Evolutionary conservation across 1,140 invertebrate species (phyloP).

Genomic region (Eupristina koningsbergeri): DNA sequence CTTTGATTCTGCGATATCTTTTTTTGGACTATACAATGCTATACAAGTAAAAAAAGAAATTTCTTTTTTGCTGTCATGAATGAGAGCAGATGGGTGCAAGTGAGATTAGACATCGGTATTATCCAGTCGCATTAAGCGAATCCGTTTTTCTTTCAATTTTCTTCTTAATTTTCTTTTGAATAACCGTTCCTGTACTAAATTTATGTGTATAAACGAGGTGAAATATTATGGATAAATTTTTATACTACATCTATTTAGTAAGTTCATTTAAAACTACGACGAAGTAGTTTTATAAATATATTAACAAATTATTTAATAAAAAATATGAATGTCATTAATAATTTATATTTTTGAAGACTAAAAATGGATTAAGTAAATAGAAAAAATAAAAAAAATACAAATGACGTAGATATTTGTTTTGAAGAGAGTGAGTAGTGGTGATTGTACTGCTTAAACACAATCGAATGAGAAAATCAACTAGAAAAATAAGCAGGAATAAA

Average conservation of each 20-base stretch:
- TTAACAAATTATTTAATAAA: too few relatives aligned
- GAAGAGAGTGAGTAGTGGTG: neutral
- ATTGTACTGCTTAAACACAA: neutral
- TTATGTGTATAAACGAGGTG: neutral
- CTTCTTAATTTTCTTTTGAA: neutral
- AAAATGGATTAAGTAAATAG: too few relatives aligned
- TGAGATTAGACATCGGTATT: conserved; percentile 56
- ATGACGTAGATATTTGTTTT: neutral
- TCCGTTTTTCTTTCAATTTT: neutral
- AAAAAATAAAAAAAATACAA: neutral
- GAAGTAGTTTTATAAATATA: too few relatives aligned
- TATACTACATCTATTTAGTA: too few relatives aligned
- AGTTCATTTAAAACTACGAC: too few relatives aligned
- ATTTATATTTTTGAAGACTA: too few relatives aligned
- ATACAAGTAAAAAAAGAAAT: conserved; percentile 11
- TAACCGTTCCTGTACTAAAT: neutral
- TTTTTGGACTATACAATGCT: conserved; percentile 50
- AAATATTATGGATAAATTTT: too few relatives aligned
- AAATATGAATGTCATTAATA: too few relatives aligned
- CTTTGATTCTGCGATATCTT: conserved; percentile 70
- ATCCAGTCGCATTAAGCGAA: neutral
- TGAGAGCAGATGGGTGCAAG: conserved; percentile 19
- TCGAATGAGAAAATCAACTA: conserved; percentile 16
- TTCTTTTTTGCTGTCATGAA: conserved; percentile 62
- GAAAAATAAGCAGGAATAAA: neutral